Evolutionary conservation across 2,113 vertebrate species (phyloP).

Genomic region (Dicentrarchus labrax): DNA sequence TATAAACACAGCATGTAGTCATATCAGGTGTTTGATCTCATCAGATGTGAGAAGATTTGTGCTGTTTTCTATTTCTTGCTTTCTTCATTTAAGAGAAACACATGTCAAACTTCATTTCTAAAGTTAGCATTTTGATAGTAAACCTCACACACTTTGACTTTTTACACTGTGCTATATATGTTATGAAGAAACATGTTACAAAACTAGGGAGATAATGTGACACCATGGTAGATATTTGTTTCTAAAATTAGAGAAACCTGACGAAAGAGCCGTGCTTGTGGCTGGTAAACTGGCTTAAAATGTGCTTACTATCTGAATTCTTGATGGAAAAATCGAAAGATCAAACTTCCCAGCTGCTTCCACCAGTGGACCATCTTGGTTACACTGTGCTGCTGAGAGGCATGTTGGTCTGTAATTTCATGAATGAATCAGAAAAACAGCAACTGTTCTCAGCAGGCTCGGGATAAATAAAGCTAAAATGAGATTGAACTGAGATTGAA

Average conservation of each 20-base stretch:
- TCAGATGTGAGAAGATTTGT: neutral
- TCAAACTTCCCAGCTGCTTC: neutral
- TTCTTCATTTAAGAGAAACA: conserved; percentile 16
- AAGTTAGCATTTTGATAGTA: conserved; percentile 9
- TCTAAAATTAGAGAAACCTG: conserved; percentile 7
- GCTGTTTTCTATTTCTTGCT: neutral
- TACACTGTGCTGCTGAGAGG: neutral
- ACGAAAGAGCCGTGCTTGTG: neutral
- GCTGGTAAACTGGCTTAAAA: neutral
- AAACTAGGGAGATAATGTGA: neutral
- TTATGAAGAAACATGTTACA: neutral
- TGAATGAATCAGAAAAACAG: conserved; percentile 19
- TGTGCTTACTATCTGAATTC: neutral
- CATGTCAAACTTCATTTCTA: neutral
- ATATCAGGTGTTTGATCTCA: conserved; percentile 29
- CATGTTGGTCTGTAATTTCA: neutral
- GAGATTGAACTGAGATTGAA: conserved; percentile 37
- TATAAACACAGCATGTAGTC: conserved; percentile 11
- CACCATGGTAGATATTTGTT: neutral
- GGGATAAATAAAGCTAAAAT: conserved; percentile 28
- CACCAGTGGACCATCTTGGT: neutral
- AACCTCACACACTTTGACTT: neutral
- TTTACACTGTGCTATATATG: neutral
- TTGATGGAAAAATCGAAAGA: neutral
- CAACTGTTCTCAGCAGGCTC: conserved; percentile 10